Base-by-base conservation (phyloP, 2,888 invertebrate genomes). In the Tetheella fluctuosa region DNA sequence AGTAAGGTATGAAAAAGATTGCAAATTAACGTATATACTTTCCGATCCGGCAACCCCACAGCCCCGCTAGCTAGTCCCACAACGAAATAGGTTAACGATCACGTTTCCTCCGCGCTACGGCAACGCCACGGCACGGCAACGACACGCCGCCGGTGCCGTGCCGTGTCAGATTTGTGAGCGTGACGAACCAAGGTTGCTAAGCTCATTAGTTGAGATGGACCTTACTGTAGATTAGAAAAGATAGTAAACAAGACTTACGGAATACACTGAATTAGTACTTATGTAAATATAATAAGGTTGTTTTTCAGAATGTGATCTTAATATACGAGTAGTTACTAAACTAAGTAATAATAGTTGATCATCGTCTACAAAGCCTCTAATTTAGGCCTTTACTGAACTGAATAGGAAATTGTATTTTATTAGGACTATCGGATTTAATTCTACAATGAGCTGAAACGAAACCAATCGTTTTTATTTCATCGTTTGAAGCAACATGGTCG, bases 71-170 rank as follows among this genome's bases (percentile, higher is more conserved):
- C 59, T 64, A 67, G 76, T 71, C 69, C 69, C 65, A 65, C 63
- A 57, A 66, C 68, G 73, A 85, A 80, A 79, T 86, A 84, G 89
- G 89, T 83, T 90, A 90, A 90, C 90, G 90, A 90, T 89, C 89
- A 87, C 82, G 79, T 76, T 79, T 81, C 78, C 68, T 74, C 64
- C 65, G 73, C 80, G 48, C 17, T 20, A 48, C 48, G 20, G 48
- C 10, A 4, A 48, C 48, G 20, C 17, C 15, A 48, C 48, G 48
- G 10, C 20, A 20, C 2, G 7, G 48, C 10, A 1, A 48, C 48
- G 48, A 10, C 10, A 48, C 48, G 17, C 20, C 48, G 48, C 17
- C 48, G 15, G 15, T 15, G 15, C n/a, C 39, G n/a, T 15, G 10
- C 42, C 48, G 48, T 20, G 48, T 17, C 20, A 20, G 48, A 48